Evolutionary conservation across 1,140 invertebrate genomes (phyloP), one percentile per base, ranked within the genome.

Genomic region (Uloborus diversus): DNA sequence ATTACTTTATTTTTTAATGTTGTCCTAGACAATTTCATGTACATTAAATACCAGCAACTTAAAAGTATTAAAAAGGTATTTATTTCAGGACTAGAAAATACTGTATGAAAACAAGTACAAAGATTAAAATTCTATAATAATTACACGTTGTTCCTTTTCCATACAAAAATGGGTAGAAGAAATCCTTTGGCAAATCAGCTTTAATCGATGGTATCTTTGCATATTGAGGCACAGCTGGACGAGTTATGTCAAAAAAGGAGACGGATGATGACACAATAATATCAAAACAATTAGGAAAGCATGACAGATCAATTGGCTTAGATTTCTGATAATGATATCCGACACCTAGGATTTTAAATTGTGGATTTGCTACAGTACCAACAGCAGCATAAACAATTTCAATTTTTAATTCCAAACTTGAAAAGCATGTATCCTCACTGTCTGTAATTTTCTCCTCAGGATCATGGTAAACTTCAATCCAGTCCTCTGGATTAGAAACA

Each of bases 131-230:
- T 42, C 9, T 17, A 42, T 42, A 9, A 42, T 13, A 13, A 2
- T 9, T 42, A 42, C 37, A 42, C 37, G 1, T 42, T 17, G 32
- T 25, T 14, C 20, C 30, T 70, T n/a, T 57, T 33, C 59, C 71
- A 47, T 64, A 47, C 27, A 85, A 78, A 83, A 93, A 92, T 25
- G 92, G 92, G 85, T 92, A 92, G 84, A 92, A 92, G 84, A 92
- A 93, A 84, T 92, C 91, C 68, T 89, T 87, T 3, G 92, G 91
- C 14, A 92, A 86, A 83, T 88, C 89, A 32, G 91, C 87, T 78
- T 91, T 89, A 64, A 91, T 87, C 49, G 89, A 88, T 35, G 91
- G 90, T 23, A 89, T 88, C 78, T 89, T 88, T 27, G 89, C 89
- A 82, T 90, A 90, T 61, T 88, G 86, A 57, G 86, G 87, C 23